Base-by-base conservation (phyloP, 2,113 vertebrate genomes). In the Aythya baeri region DNA sequence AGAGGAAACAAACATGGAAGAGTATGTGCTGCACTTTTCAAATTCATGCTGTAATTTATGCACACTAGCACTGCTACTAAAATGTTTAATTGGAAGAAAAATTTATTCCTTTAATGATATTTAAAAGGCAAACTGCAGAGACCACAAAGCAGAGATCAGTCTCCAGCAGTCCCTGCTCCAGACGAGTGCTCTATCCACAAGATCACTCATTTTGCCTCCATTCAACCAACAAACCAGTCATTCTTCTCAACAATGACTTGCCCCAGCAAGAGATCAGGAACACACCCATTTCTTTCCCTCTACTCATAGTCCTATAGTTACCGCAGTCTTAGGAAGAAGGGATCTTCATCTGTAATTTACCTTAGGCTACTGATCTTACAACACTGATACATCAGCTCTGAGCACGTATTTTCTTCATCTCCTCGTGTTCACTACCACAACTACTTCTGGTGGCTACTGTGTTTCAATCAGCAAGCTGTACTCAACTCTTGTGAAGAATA, bases 361-460 rank as follows among this genome's bases (percentile, higher is more conserved):
- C 68, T 29, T 13, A 75, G 88, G 96, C 77, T 88, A 92, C 91
- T 57, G 73, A 89, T 95, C 66, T 92, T 72, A 38, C 3, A 43
- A 83, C 59, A 77, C 0, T 26, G 31, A 49, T 18, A 63, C 1
- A 8, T 68, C 46, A 58, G 75, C 49, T 72, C 50, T 29, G 26
- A 27, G 70, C 1, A 2, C 5, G 11, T 20, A 23, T 46, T 90
- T 81, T 81, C 11, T 18, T 88, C 23, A 52, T 49, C 26, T 88
- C n/a, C 0, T 0, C 1, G 16, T 18, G 20, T 58, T 88, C 22
- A 3, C 61, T 17, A 65, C 14, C 17, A 72, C 36, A 65, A 54
- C 41, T 52, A 21, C 62, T 62, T 67, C 44, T 81, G 17, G 9
- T 20, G 23, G 27, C 31, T 58, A 38, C 2, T 11, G 22, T 7